Evolutionary conservation across 2,888 invertebrate genomes (phyloP), one percentile per base, ranked within the genome.

Genomic region (Steromphala cineraria): DNA sequence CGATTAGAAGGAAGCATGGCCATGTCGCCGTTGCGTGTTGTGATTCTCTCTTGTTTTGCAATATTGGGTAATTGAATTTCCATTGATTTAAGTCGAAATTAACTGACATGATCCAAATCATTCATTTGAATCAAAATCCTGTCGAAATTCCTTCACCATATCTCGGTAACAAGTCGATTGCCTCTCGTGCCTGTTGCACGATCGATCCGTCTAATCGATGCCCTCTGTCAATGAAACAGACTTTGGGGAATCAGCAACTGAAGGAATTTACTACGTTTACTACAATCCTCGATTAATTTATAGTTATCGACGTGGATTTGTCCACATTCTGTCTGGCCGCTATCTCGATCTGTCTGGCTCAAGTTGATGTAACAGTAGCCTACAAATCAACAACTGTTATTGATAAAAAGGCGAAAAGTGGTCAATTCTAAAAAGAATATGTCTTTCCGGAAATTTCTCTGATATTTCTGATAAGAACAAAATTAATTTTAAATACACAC

Each of bases 21-120:
- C 71, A 52, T 75, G 84, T 86, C 28, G 85, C 84, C 2, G 78
- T 87, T 46, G 78, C 82, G 53, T 84, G 86, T 55, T 86, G 84
- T 78, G 81, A 83, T 75, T 67, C 75, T 56, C 62, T 81, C 19
- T 78, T 75, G n/a, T 56, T 79, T 52, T 36, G 31, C 52, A 40
- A 75, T 46, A 36, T 46, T 62, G 56, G 81, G 81, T 81, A 81
- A 81, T 71, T 71, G 19, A 71, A 3, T 71, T 71, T 36, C 36
- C 36, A 71, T 71, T 71, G 31, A 71, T n/a, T 40, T n/a, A 36
- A 46, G 46, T 46, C 46, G 46, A 46, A 46, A 46, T 46, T 46
- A 46, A 46, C 4, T 46, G 46, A 13, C 46, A 46, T 46, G 46
- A 46, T 46, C 46, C 46, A 46, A 46, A 46, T 46, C 46, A 46